These are phyloP conservation scores for Musca domestica DNA, from an alignment of 1,140 invertebrate species.

Conservation along the genomic window DNA sequence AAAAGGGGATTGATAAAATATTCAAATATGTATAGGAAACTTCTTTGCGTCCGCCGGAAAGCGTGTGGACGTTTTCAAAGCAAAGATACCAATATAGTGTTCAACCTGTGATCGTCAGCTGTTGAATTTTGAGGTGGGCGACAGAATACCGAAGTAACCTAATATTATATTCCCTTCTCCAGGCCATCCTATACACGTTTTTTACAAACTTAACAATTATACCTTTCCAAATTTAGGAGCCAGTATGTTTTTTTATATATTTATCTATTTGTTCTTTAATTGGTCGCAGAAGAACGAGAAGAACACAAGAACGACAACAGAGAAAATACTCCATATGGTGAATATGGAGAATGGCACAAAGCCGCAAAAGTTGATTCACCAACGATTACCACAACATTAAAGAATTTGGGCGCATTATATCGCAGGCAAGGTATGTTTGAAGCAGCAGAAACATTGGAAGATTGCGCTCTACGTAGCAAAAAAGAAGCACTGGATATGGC, in stretches of 20 bases:
- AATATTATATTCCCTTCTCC: too few species aligned
- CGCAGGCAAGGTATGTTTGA: slow-evolving; percentile 97
- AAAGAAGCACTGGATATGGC: slow-evolving; percentile 92
- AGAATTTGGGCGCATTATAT: slow-evolving; percentile 96
- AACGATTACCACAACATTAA: slow-evolving; percentile 94
- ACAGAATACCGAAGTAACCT: too few species aligned
- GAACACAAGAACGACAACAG: slow-evolving; percentile 91
- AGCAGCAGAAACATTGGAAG: slow-evolving; percentile 97
- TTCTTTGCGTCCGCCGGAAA: too few species aligned
- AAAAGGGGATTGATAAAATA: too few species aligned
- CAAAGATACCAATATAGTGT: too few species aligned
- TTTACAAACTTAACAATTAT: too few species aligned
- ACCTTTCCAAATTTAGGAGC: too few species aligned
- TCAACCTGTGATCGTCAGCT: too few species aligned
- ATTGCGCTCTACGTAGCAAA: slow-evolving; percentile 90
- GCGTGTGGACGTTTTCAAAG: too few species aligned
- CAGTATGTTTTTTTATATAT: slow-evolving; percentile 7
- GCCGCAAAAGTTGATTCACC: slow-evolving; percentile 98
- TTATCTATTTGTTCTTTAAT: slow-evolving; percentile 36
- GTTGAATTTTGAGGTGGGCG: too few species aligned
- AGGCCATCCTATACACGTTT: too few species aligned
- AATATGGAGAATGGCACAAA: slow-evolving; percentile 97
- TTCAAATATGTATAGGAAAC: too few species aligned
- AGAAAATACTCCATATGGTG: slow-evolving; percentile 87
- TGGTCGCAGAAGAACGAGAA: slow-evolving; percentile 95